Base-by-base conservation (phyloP, 2,797 vertebrate species). In the Enteromius argenteus region DNA sequence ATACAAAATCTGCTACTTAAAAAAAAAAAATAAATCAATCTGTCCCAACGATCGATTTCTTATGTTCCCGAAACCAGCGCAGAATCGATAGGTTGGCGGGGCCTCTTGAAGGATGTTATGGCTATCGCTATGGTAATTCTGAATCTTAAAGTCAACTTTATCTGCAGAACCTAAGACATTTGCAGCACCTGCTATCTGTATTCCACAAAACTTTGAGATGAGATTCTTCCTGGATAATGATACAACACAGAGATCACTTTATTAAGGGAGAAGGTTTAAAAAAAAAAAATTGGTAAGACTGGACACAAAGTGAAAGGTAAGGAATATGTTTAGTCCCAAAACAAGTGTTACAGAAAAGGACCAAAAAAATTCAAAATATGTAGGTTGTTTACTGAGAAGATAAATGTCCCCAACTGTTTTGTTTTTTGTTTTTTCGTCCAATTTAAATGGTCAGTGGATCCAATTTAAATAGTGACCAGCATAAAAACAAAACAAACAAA, bases 101-200 rank as follows among this genome's bases (percentile, higher is more conserved):
- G 67, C 87, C 74, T 81, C 88, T 88, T 84, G 91, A 89, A 91
- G 88, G 79, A 91, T 92, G 91, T 90, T 90, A 92, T 81, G 87
- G 92, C 91, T 92, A 92, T 92, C 84, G 85, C 89, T 88, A 89
- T 92, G 90, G 93, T 93, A 87, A 94, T 93, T 93, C 89, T 84
- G 86, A 93, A 92, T 92, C 93, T 94, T 92, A 93, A 94, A 88
- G 86, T 89, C 80, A 85, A 90, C 89, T 93, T 92, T 93, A 91
- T 94, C 92, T 92, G 89, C 87, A 92, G 91, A 92, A 91, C 91
- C 86, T 88, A 92, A 83, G 88, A n/a, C 2, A 90, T 91, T 87
- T 85, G 87, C 82, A 88, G 81, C 87, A 87, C 84, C 60, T 78
- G 75, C 74, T 89, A 91, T 93, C 90, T 91, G 92, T 93, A 93